These are phyloP conservation scores for Abscondita cerata DNA, from an alignment of 2,888 invertebrate genomes.

Conservation along the genomic window DNA sequence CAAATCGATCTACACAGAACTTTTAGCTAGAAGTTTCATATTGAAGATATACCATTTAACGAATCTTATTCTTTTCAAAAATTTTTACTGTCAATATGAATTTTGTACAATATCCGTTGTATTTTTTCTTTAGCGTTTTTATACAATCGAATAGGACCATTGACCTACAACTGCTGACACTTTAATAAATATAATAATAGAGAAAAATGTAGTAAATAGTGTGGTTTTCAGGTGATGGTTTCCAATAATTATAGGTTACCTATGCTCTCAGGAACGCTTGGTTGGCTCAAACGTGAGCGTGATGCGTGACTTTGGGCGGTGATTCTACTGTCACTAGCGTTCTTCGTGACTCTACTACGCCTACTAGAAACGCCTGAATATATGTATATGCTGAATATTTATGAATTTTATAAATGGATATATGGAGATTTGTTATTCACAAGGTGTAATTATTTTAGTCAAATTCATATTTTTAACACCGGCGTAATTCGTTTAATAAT, in stretches of 20 bases:
- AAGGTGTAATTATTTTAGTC: constrained; percentile 10
- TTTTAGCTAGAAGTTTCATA: constrained; percentile 51
- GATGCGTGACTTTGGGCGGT: constrained; percentile 57
- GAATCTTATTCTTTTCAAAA: constrained; percentile 31
- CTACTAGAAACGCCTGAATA: constrained; percentile 52
- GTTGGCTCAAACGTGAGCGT: constrained; percentile 54
- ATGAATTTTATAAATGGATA: constrained; percentile 38
- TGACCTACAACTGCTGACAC: constrained; percentile 8
- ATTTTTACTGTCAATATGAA: background rate
- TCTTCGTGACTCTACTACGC: constrained; percentile 55
- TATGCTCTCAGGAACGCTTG: constrained; percentile 51
- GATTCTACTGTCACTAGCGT: constrained; percentile 54
- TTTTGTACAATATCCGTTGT: too few relatives aligned
- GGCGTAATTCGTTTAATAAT: constrained; percentile 11
- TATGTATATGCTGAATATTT: constrained; percentile 43
- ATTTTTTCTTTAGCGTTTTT: background rate
- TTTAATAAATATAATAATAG: constrained; percentile 16
- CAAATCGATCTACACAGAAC: constrained; percentile 51
- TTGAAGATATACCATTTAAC: constrained; percentile 52
- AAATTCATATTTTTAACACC: constrained; percentile 12
- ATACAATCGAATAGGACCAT: constrained; percentile 1
- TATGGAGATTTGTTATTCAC: constrained; percentile 20
- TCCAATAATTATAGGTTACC: constrained; percentile 56
- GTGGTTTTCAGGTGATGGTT: constrained; percentile 51
- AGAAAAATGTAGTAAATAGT: constrained; percentile 27